Percentiles rank a stretch among this genome's conserved stretches.
These are phyloP conservation scores for Trissolcus basalis DNA, from an alignment of 1,140 invertebrate species.

Conservation along the genomic window DNA sequence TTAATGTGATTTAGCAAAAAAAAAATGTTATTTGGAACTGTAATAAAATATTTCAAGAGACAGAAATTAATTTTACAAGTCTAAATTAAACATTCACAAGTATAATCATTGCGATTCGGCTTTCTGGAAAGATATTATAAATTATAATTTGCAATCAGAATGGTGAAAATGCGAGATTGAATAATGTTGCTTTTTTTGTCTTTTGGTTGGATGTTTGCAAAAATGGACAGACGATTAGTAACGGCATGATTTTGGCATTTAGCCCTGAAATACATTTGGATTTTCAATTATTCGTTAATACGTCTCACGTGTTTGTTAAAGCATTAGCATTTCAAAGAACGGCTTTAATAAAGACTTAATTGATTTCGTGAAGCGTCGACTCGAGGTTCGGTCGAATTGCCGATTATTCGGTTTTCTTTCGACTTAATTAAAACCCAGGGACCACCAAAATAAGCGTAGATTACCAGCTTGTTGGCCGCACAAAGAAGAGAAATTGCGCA, in stretches of 20 bases:
- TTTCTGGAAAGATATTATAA: too few species aligned
- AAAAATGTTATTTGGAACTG: too few species aligned
- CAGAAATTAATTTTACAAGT: too few species aligned
- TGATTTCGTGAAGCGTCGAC: conserved; percentile 71
- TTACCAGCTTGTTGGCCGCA: conserved; percentile 65
- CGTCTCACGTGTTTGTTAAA: conserved; percentile 71
- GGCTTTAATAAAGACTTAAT: conserved; percentile 76
- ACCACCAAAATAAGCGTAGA: conserved; percentile 64
- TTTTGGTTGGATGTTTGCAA: too few species aligned
- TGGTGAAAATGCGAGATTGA: too few species aligned
- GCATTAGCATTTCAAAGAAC: conserved; percentile 77
- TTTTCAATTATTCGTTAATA: conserved; percentile 64
- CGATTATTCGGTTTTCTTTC: conserved; percentile 72
- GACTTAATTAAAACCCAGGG: conserved; percentile 73
- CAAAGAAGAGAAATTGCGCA: conserved; percentile 58
- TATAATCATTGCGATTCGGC: too few species aligned
- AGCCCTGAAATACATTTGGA: conserved; percentile 53
- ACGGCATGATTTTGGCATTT: conserved; percentile 42
- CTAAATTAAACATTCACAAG: too few species aligned
- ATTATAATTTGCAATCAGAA: too few species aligned
- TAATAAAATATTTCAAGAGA: too few species aligned
- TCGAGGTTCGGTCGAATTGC: conserved; percentile 56
- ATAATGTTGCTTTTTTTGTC: too few species aligned
- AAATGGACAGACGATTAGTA: conserved; percentile 27
- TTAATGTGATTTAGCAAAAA: too few species aligned